Base-by-base conservation (phyloP, 2,113 vertebrate genomes). In the Picathartes gymnocephalus region DNA sequence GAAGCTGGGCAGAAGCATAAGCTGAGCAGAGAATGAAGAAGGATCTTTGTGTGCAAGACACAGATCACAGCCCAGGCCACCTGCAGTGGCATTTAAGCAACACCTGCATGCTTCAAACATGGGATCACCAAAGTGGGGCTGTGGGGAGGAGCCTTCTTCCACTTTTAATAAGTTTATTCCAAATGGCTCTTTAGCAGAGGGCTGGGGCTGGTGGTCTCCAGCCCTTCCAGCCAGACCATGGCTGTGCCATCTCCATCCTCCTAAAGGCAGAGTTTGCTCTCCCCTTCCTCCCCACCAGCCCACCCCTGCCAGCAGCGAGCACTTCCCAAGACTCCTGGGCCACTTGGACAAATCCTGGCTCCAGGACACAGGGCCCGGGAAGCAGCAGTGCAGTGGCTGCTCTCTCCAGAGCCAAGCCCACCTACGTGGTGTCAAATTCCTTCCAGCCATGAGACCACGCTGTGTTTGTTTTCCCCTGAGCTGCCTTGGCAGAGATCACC, bases 391-490 rank as follows among this genome's bases (percentile, higher is more conserved):
- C 35, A 7, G 60, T 4, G 30, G 71, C 53, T 86, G 66, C 80
- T 83, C 23, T 23, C 71, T 62, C 40, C 83, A 60, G 22, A 87
- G 72, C 84, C 6, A 11, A 69, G 40, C 31, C 58, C 72, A 37
- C 31, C 58, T 68, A 37, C 6, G 0, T 2, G 31, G 11, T 48
- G 37, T 91, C 81, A 68, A 33, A 31, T 16, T 58, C 70, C 57
- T 57, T 90, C 33, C 48, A 45, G 9, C 23, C 79, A 8, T 0
- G 48, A 3, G 66, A 44, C 66, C 50, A 62, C 37, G 16, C 22
- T 0, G 0, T 2, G 23, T 51, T 79, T 25, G 10, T 8, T 27
- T 23, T 33, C 64, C 69, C 45, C 5, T 39, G 0, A 24, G 40
- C 27, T 57, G 56, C 35, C 78, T 14, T 35, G 42, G 92, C 71